Evolutionary conservation across 1,140 invertebrate species (phyloP).

Genomic region (Aphidius gifuensis): DNA sequence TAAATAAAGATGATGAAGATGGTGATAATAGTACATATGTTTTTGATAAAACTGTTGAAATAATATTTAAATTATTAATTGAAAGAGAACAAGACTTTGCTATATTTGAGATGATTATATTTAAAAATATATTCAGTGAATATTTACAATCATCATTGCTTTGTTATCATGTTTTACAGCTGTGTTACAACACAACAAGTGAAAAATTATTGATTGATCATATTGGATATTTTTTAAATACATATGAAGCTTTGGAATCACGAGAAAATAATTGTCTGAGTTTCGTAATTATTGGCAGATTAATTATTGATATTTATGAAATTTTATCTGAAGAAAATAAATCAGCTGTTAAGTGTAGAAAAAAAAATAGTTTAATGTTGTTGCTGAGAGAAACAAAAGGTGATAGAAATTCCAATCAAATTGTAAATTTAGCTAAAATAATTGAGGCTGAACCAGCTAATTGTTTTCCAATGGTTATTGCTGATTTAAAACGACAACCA

Average conservation of each 20-base stretch:
- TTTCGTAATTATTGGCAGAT: slow-evolving; percentile 1
- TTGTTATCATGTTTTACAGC: slow-evolving; percentile 11
- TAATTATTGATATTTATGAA: slow-evolving; percentile 11
- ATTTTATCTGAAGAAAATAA: background rate
- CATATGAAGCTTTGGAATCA: slow-evolving; percentile 6
- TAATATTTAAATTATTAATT: background rate
- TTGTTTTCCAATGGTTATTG: background rate
- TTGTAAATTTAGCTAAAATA: slow-evolving; percentile 9
- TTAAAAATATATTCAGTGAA: slow-evolving; percentile 15
- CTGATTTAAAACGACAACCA: slow-evolving; percentile 8
- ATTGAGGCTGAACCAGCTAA: background rate
- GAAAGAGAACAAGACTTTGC: background rate
- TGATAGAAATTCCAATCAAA: background rate
- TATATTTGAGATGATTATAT: slow-evolving; percentile 3
- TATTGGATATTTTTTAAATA: slow-evolving; percentile 1
- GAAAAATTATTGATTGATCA: slow-evolving; percentile 1
- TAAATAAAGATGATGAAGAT: background rate
- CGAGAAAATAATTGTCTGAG: slow-evolving; percentile 4
- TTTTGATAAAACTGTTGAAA: slow-evolving; percentile 6
- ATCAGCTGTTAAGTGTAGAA: background rate
- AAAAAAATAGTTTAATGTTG: background rate
- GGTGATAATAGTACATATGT: background rate
- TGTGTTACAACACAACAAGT: slow-evolving; percentile 5
- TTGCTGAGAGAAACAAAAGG: slow-evolving; percentile 4
- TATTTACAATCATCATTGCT: slow-evolving; percentile 14